These are phyloP conservation scores for Hypomesus transpacificus DNA, from an alignment of 2,113 vertebrate species.

Conservation along the genomic window DNA sequence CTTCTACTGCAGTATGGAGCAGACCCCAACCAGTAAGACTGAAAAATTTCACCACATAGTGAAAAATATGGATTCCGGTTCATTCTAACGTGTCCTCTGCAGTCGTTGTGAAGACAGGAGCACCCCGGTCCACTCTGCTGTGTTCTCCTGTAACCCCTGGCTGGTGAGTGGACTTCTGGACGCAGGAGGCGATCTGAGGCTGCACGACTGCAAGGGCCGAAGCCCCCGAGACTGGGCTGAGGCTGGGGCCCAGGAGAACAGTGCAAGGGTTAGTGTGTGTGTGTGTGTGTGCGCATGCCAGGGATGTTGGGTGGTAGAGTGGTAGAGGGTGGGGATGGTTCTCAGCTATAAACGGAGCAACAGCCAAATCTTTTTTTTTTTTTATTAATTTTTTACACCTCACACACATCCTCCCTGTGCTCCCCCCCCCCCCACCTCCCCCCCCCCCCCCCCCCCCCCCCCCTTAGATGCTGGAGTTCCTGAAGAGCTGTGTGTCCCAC, in stretches of 20 bases:
- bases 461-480: slow-evolving; percentile 77
- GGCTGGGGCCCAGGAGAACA: slow-evolving; percentile 69
- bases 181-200: slow-evolving; percentile 79
- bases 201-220: slow-evolving; percentile 73
- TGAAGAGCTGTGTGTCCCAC: slow-evolving; percentile 72
- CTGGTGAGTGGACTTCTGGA: slow-evolving; percentile 79
- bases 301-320: too few relatives aligned
- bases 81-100: background rate
- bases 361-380: background rate
- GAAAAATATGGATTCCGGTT: too few relatives aligned
- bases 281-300: too few relatives aligned
- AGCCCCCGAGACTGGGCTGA: slow-evolving; percentile 75
- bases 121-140: slow-evolving; percentile 83
- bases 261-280: slow-evolving; percentile 60
- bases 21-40: slow-evolving; percentile 79
- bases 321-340: too few relatives aligned
- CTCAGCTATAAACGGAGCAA: too few relatives aligned
- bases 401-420: background rate
- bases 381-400: background rate
- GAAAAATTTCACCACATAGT: background rate
- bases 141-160: slow-evolving; percentile 78
- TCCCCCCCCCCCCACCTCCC: background rate
- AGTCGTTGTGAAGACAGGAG: slow-evolving; percentile 82
- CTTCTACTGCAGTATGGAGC: slow-evolving; percentile 78
- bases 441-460: background rate